Percentiles rank a stretch among this genome's conserved stretches.
Conservation (phyloP, 2,888 invertebrate species). For the Phalera bucephala region DNA sequence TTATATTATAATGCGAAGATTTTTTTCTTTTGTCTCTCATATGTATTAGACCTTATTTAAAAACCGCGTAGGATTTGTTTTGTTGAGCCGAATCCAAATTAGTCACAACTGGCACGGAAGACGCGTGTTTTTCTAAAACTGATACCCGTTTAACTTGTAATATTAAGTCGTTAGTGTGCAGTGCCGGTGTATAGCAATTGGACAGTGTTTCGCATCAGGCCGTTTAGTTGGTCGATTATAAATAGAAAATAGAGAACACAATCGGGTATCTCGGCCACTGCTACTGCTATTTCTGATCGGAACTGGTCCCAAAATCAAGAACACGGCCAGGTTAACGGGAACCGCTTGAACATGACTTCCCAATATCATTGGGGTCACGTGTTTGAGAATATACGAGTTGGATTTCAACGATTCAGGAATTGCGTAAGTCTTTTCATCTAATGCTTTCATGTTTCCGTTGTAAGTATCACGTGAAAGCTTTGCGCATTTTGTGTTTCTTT, state of each 20-base stretch:
- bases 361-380: constrained; percentile 52
- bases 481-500: background rate
- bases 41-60: constrained; percentile 22
- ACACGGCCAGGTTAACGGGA: constrained; percentile 55
- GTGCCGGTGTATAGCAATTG: constrained; percentile 49
- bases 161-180: constrained; percentile 46
- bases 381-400: constrained; percentile 47
- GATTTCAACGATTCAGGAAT: constrained; percentile 38
- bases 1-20: constrained; percentile 19
- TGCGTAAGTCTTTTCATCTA: constrained; percentile 32
- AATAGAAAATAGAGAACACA: constrained; percentile 66
- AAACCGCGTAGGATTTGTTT: constrained; percentile 43
- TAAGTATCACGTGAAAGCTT: constrained; percentile 2
- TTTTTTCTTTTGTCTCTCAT: constrained; percentile 21
- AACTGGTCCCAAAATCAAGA: constrained; percentile 63
- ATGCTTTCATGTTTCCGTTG: constrained; percentile 4
- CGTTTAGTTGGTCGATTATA: constrained; percentile 52
- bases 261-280: constrained; percentile 64
- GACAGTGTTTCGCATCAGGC: constrained; percentile 53
- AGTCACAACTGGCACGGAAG: constrained; percentile 40
- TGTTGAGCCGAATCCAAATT: constrained; percentile 52
- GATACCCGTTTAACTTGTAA: constrained; percentile 38
- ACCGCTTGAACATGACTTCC: constrained; percentile 45
- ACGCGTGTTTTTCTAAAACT: constrained; percentile 42
- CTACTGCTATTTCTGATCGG: constrained; percentile 69